Base-by-base conservation (phyloP, 2,888 invertebrate genomes). In the Meteorus colon region DNA sequence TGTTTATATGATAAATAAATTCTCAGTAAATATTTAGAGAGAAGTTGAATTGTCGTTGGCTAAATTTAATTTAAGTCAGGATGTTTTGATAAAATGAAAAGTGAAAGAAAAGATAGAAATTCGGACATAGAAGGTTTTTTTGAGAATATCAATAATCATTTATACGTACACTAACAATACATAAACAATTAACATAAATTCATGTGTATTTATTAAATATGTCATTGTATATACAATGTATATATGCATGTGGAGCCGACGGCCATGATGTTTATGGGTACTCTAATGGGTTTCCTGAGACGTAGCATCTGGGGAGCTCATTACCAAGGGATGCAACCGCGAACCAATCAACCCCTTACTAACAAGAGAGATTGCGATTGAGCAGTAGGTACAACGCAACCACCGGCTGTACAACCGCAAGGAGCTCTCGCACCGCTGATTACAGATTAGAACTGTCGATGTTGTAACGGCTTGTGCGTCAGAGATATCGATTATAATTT, bases 321-420 rank as follows among this genome's bases (percentile, higher is more conserved):
- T 89, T 89, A 89, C 85, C 85, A 86, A 87, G 86, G 86, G 86
- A 88, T 86, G 88, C 83, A 84, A 89, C 89, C 89, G 83, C 89
- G 87, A 88, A 89, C 87, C 89, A 89, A 89, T 89, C 89, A 85
- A 83, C 82, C 85, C 83, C 82, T 79, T 82, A 80, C 82, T 84
- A 81, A 80, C 83, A 77, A 81, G 81, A 84, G 76, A 73, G 76
- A 77, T 79, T 76, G 74, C 77, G 72, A 74, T 70, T 73, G 67
- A 66, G 73, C 73, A 77, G 19, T 55, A 19, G 19, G 8, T 19
- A 55, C 55, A 55, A 55, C 55, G 55, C 10, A 55, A 55, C 69
- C 77, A 77, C 71, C 69, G 34, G 73, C 51, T 70, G 74, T 76
- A 34, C 78, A 81, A 84, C 84, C 85, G 81, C 88, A 88, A 87